Evolutionary conservation across 1,140 invertebrate species (phyloP).

Genomic region (Drosophila hydei): DNA sequence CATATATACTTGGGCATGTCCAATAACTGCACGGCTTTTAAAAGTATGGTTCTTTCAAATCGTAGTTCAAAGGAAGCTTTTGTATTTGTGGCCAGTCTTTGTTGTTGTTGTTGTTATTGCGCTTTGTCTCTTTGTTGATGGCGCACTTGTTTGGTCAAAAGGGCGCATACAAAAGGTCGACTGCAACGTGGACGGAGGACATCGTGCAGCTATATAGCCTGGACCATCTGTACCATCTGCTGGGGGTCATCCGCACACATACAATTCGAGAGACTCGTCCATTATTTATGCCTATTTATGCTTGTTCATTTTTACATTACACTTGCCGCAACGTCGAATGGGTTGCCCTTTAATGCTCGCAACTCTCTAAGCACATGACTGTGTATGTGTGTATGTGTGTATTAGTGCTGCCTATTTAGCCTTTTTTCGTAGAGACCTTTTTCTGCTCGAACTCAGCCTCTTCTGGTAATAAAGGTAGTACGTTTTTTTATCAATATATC

Average conservation of each 20-base stretch:
- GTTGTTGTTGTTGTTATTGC: constrained; percentile 53
- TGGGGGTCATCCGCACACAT: constrained; percentile 14
- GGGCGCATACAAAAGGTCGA: constrained; percentile 68
- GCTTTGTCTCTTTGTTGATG: constrained; percentile 64
- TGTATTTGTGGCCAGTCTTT: constrained; percentile 54
- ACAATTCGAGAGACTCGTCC: constrained; percentile 24
- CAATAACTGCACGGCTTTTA: constrained; percentile 11
- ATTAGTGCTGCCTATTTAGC: no score
- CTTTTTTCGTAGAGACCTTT: no score
- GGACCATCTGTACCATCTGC: constrained; percentile 16
- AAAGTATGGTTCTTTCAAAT: constrained; percentile 46
- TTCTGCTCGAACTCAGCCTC: no score
- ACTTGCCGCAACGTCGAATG: constrained; percentile 37
- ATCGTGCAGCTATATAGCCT: background rate
- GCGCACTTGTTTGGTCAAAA: constrained; percentile 77
- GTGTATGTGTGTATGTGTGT: background rate
- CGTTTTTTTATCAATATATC: no score
- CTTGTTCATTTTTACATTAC: constrained; percentile 60
- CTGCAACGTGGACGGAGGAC: constrained; percentile 44
- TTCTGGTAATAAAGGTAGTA: no score
- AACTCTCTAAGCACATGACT: background rate
- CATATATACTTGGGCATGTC: background rate
- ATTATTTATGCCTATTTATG: constrained; percentile 67
- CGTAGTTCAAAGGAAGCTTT: constrained; percentile 66
- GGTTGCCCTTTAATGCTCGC: constrained; percentile 19